A percentile compares a stretch with the other conserved stretches of the same genome.
Conservation (phyloP, 2,797 vertebrate species). For the Lagodon rhomboides region DNA sequence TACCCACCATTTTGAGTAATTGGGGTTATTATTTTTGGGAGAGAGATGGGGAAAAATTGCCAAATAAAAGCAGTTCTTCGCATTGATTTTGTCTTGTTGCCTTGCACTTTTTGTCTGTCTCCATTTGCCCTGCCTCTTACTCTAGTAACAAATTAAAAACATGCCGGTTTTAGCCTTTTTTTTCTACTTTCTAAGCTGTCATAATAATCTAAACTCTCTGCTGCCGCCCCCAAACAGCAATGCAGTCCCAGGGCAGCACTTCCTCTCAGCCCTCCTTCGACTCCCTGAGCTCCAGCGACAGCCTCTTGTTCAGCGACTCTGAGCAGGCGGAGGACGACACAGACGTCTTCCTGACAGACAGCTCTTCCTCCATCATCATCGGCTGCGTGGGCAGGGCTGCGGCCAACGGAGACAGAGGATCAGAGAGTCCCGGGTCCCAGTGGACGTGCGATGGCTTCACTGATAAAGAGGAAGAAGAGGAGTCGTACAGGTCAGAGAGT, state of each 20-base stretch:
- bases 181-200: background rate
- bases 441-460: constrained; percentile 77
- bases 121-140: background rate
- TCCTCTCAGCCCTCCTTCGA: constrained; percentile 84
- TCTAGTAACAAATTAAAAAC: constrained; percentile 19
- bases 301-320: constrained; percentile 83
- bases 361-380: constrained; percentile 64
- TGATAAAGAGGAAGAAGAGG: constrained; percentile 73
- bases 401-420: constrained; percentile 19
- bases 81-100: constrained; percentile 7
- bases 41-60: constrained; percentile 16
- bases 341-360: constrained; percentile 83
- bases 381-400: constrained; percentile 6
- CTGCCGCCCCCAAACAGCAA: constrained; percentile 59
- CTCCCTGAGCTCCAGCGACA: constrained; percentile 84
- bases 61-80: constrained; percentile 19
- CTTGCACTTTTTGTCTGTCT: background rate
- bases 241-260: constrained; percentile 87
- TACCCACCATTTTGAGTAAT: constrained; percentile 81
- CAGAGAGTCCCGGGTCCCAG: constrained; percentile 76
- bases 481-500: constrained; percentile 40
- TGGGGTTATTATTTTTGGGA: constrained; percentile 64
- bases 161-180: constrained; percentile 16
- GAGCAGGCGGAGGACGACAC: constrained; percentile 83
- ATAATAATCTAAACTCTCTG: constrained; percentile 29